Evolutionary conservation across 2,888 invertebrate genomes (phyloP), one percentile per base, ranked within the genome.

Genomic region (Ochropleura plecta): DNA sequence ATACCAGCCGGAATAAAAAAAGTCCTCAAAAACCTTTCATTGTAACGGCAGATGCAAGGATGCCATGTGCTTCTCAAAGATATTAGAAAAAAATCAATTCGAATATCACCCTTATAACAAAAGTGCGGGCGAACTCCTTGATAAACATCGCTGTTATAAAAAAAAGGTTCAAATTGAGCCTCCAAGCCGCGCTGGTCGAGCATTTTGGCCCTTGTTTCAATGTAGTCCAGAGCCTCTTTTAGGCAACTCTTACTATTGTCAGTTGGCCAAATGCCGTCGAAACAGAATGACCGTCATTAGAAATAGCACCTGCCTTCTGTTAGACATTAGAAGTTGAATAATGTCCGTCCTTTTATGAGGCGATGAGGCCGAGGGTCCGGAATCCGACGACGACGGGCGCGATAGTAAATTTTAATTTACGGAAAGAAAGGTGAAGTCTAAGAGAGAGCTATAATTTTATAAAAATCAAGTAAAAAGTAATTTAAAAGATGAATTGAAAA

Each of bases 261-360:
- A 83, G 86, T 83, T 86, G 84, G 84, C 90, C 91, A 90, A 91
- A 91, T 91, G 92, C 87, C 88, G 87, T 90, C 88, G 87, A 84
- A 90, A 88, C 81, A 79, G 86, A 89, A 87, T 86, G 84, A 76
- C 88, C 88, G 85, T 82, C 89, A 91, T 91, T 92, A 91, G 90
- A 92, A 92, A 91, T 88, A 89, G 87, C 94, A 94, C 94, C 94
- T 94, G 94, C 91, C 89, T 83, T 90, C 91, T 90, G 85, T 90
- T 88, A 86, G 87, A 88, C 86, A 88, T 91, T 91, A 92, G 88
- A 89, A 78, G 83, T 86, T 87, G 78, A 88, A 87, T 88, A 85
- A 88, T 85, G 79, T 66, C 70, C 73, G 81, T 76, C 60, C 76
- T 75, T 78, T 70, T 74, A 71, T 70, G n/a, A n/a, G n/a, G n/a